A percentile compares a stretch with the other conserved stretches of the same genome.
Conservation (phyloP, 2,797 vertebrate species). For the Prunella strophiata region DNA sequence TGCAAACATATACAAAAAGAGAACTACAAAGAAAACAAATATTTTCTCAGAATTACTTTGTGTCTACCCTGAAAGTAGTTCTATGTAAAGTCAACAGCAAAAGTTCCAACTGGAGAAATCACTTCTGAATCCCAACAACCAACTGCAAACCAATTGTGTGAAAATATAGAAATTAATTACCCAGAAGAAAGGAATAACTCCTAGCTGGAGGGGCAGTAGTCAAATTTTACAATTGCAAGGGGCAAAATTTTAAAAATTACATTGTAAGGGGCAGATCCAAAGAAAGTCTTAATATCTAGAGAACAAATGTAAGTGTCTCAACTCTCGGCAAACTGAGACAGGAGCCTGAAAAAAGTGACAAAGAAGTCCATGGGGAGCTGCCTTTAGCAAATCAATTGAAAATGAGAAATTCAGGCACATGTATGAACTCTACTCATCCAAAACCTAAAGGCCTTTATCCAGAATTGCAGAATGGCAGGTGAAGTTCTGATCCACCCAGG, state of each 20-base stretch:
- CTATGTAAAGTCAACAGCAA: background rate
- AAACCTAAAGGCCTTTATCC: background rate
- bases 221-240: background rate
- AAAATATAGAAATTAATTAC: background rate
- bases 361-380: background rate
- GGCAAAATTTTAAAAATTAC: background rate
- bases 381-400: background rate
- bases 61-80: background rate
- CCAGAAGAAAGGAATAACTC: background rate
- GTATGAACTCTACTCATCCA: background rate
- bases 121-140: background rate
- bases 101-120: background rate
- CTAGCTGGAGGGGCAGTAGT: background rate
- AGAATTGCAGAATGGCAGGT: background rate
- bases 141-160: background rate
- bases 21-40: conserved; percentile 59
- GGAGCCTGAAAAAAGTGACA: background rate
- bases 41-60: conserved; percentile 48
- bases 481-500: background rate
- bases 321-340: background rate
- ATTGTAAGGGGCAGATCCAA: background rate
- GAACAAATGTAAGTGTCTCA: background rate
- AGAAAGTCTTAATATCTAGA: background rate
- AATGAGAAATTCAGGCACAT: background rate
- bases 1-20: conserved; percentile 59